Evolutionary conservation across 2,797 vertebrate species (phyloP).

Genomic region (Anabacerthia variegaticeps): DNA sequence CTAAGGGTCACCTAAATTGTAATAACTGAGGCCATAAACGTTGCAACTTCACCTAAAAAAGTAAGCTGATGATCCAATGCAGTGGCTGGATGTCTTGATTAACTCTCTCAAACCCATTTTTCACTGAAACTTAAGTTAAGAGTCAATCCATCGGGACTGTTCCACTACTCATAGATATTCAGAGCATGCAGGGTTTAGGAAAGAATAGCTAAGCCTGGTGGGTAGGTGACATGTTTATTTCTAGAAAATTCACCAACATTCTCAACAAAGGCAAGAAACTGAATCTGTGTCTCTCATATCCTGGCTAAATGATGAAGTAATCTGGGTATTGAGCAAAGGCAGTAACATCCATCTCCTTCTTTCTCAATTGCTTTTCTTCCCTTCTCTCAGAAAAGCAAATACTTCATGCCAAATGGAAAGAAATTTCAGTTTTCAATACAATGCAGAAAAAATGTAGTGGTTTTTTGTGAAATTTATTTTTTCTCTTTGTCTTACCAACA

Average conservation of each 20-base stretch:
- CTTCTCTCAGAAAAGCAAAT: constrained; percentile 17
- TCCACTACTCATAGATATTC: neutral
- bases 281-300: neutral
- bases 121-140: neutral
- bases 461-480: neutral
- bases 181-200: neutral
- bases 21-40: neutral
- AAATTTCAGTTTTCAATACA: neutral
- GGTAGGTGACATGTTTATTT: neutral
- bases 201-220: neutral
- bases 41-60: neutral
- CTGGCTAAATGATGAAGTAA: constrained; percentile 32
- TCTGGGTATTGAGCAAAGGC: neutral
- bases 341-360: constrained; percentile 13
- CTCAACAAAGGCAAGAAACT: neutral
- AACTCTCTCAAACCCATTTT: neutral
- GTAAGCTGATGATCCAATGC: neutral
- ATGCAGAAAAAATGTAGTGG: neutral
- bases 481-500: neutral
- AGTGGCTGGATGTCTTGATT: neutral
- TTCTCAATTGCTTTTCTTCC: neutral
- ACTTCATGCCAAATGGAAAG: constrained; percentile 8
- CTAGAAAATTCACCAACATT: constrained; percentile 7
- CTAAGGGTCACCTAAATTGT: neutral
- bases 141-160: neutral